Evolutionary conservation across 2,113 vertebrate genomes (phyloP), one percentile per base, ranked within the genome.

Genomic region (Megaceryle torquata): DNA sequence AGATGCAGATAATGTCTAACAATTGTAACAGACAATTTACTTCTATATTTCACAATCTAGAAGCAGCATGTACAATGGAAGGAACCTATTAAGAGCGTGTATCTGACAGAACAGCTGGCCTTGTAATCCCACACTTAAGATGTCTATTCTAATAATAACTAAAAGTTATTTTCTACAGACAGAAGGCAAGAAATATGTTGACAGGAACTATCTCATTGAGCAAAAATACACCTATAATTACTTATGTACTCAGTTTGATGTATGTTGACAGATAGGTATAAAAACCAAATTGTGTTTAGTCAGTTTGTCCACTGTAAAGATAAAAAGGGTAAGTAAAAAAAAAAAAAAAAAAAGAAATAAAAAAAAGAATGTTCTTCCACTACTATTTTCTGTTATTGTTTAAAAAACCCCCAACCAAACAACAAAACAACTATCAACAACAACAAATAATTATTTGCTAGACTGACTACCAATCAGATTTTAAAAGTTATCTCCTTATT

Each of bases 1-100:
- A 41, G 21, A 63, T n/a, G 57, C 6, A 20, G 39, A 37, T 37
- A 35, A 0, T 54, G 33, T 28, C 57, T 24, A 78, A 76, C 24
- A 82, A 5, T 5, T 86, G 6, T 56, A 87, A 71, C 7, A 79
- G 14, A 65, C 11, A 84, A 54, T 54, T 79, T 71, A 37, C 8
- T 67, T 74, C 41, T 35, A 51, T 10, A 6, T 81, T 86, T 80
- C 26, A 65, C 14, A 19, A 39, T 15, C 22, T 56, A 53, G 21
- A 82, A 70, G 39, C 39, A 71, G 46, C 53, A 82, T 4, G 1
- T 46, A 12, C 18, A 71, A 64, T 11, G 46, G 74, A 76, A 0
- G 0, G 61, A 88, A 68, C 7, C 22, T 29, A 31, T 0, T 29
- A 20, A n/a, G n/a, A n/a, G 29, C 48, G 56, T 9, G 6, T 11